Percentiles rank a stretch among this genome's conserved stretches.
Conservation (phyloP, 2,113 vertebrate species). For the Ranitomeya imitator region DNA sequence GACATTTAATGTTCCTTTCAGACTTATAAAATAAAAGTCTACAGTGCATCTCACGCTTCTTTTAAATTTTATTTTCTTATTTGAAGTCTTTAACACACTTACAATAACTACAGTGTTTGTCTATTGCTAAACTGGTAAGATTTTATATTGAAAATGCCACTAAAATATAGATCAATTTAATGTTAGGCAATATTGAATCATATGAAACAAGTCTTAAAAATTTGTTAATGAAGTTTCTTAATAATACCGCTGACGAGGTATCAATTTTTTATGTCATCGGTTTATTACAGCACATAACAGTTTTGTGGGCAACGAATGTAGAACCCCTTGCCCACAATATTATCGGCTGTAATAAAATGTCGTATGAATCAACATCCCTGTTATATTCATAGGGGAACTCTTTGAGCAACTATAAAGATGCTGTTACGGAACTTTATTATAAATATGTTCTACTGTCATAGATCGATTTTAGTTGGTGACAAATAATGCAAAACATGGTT, state of each 20-base stretch:
- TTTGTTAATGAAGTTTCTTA: not conserved
- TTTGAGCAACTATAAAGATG: not conserved
- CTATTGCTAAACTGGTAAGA: not conserved
- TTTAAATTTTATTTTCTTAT: conserved; percentile 15
- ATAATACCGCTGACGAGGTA: not conserved
- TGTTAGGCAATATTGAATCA: conserved; percentile 6
- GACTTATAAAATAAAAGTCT: conserved; percentile 12
- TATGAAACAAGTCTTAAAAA: not conserved
- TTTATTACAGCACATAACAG: not conserved
- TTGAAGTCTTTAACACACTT: not conserved
- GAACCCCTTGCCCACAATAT: not conserved
- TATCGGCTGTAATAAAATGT: not conserved
- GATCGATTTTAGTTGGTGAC: not conserved
- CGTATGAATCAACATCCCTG: not conserved
- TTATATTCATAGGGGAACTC: not conserved
- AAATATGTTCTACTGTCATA: not conserved
- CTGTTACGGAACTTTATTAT: not conserved
- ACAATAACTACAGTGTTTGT: not conserved
- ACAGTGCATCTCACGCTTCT: not conserved
- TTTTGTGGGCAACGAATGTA: not conserved
- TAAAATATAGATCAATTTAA: conserved; percentile 7
- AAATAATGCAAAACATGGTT: not conserved
- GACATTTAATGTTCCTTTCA: conserved; percentile 12
- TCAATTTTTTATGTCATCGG: conserved; percentile 1
- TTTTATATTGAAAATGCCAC: not conserved